Evolutionary conservation across 2,113 vertebrate genomes (phyloP).

Genomic region (Corythaixoides concolor): DNA sequence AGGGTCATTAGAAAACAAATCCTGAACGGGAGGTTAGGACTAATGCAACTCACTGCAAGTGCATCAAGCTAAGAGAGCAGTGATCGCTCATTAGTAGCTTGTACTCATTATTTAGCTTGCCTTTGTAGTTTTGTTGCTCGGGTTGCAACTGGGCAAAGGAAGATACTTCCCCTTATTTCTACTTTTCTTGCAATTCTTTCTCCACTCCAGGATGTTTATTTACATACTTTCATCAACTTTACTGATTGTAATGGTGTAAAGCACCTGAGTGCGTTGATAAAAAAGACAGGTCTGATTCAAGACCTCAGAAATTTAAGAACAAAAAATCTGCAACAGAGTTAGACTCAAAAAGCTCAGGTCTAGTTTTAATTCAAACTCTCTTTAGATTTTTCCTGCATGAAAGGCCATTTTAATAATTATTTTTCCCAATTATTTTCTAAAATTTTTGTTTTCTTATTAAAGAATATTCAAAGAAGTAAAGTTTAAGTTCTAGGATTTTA

Average conservation of each 20-base stretch:
- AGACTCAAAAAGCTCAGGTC: not conserved
- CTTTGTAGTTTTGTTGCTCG: not conserved
- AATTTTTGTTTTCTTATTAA: not conserved
- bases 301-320: not conserved
- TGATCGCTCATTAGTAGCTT: not conserved
- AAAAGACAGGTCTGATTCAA: not conserved
- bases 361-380: not conserved
- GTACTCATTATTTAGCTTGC: not conserved
- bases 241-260: not conserved
- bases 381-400: not conserved
- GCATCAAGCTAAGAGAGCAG: not conserved
- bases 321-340: not conserved
- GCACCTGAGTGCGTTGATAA: not conserved
- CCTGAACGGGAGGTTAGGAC: not conserved
- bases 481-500: not conserved
- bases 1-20: not conserved
- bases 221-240: not conserved
- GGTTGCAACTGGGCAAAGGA: not conserved
- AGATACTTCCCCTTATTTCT: not conserved
- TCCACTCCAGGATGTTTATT: not conserved
- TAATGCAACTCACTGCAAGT: not conserved
- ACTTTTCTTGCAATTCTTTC: not conserved
- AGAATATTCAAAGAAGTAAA: not conserved
- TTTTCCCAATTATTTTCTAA: not conserved
- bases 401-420: not conserved